phyloP scores from a whole-genome alignment of 2,113 vertebrate genomes.

The Pollimyrus isidori region DNA sequence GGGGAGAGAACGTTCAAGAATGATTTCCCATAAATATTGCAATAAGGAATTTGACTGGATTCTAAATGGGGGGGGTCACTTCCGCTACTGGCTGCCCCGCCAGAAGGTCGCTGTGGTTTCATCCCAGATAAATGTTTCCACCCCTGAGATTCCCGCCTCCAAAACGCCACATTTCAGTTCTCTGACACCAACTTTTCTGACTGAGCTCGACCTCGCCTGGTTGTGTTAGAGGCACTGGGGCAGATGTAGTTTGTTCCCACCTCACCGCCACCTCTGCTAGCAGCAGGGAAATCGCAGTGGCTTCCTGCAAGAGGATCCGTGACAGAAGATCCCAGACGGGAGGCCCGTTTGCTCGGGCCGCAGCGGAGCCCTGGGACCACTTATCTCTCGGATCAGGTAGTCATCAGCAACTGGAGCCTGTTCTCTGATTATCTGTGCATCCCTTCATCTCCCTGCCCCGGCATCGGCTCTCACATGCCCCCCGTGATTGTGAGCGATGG shows the following conservation, averaged over 20 bases:
- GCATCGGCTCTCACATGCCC: not conserved
- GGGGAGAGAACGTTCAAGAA: not conserved
- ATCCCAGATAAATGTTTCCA: not conserved
- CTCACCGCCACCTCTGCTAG: not conserved
- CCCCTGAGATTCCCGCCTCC: not conserved
- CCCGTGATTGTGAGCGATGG: not conserved
- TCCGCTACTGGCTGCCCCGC: not conserved
- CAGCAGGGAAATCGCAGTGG: not conserved
- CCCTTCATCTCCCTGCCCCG: not conserved
- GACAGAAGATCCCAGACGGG: not conserved
- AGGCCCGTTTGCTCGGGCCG: not conserved
- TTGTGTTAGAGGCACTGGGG: not conserved
- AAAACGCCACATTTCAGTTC: not conserved
- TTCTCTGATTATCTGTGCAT: not conserved
- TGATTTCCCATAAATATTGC: not conserved
- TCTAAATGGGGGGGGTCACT: not conserved
- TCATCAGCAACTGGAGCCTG: not conserved
- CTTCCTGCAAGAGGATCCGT: not conserved
- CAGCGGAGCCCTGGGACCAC: not conserved
- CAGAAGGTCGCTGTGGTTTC: no score
- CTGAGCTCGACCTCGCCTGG: not conserved
- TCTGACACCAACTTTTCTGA: not conserved
- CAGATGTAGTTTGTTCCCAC: not conserved
- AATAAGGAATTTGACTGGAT: not conserved
- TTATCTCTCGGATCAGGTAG: not conserved